These are phyloP conservation scores for Danionella dracula DNA, from an alignment of 2,797 vertebrate genomes.

Conservation along the genomic window DNA sequence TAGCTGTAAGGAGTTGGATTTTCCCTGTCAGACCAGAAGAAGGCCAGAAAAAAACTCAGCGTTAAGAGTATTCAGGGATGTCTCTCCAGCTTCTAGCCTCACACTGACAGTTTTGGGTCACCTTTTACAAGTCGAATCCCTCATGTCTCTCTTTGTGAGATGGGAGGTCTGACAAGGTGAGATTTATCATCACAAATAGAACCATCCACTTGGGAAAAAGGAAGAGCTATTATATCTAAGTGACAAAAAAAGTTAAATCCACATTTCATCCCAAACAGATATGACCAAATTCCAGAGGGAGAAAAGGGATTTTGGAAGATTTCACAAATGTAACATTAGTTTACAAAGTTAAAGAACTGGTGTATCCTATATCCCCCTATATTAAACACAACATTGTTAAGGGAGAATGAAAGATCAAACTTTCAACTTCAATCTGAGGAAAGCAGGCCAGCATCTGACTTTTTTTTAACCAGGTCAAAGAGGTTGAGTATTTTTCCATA, in stretches of 20 bases:
- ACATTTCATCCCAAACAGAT: not conserved
- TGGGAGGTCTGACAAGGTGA: constrained; percentile 48
- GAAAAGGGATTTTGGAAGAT: not conserved
- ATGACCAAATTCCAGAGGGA: not conserved
- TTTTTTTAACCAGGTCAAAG: constrained; percentile 43
- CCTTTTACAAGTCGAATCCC: constrained; percentile 32
- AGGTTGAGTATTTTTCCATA: constrained; percentile 45
- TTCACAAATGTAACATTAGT: too few species aligned
- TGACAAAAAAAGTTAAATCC: not conserved
- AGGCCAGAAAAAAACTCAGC: constrained; percentile 47
- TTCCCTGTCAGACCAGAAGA: constrained; percentile 55
- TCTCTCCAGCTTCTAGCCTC: constrained; percentile 14
- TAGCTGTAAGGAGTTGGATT: constrained; percentile 56
- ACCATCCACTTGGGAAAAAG: constrained; percentile 20
- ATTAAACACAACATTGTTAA: not conserved
- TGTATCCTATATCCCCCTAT: not conserved
- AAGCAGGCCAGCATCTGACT: constrained; percentile 44
- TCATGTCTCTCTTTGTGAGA: constrained; percentile 47
- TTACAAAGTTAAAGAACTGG: not conserved
- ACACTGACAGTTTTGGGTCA: constrained; percentile 57
- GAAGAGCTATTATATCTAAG: not conserved
- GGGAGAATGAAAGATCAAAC: not conserved
- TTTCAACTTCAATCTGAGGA: constrained; percentile 44
- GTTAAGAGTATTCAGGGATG: constrained; percentile 42
- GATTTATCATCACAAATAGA: constrained; percentile 60